phyloP scores from a whole-genome alignment of 2,113 vertebrate genomes.

The Benitochromis conjunctus region DNA sequence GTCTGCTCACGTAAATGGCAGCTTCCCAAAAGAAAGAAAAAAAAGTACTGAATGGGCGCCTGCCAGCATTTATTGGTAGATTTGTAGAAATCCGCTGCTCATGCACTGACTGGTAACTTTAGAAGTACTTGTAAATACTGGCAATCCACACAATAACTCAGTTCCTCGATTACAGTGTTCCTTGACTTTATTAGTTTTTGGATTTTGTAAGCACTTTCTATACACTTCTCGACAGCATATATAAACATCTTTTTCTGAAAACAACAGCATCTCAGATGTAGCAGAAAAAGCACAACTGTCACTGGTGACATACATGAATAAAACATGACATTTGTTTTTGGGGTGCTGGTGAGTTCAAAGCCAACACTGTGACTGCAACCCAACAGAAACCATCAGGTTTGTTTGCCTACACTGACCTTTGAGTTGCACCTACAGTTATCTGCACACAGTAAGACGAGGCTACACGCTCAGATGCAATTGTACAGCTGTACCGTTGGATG shows the following conservation, averaged over 20 bases:
- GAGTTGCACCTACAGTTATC: neutral
- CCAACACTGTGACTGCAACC: neutral
- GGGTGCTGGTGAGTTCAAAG: neutral
- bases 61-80: neutral
- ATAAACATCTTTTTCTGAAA: neutral
- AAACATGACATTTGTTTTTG: neutral
- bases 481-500: neutral
- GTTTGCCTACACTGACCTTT: constrained; percentile 35
- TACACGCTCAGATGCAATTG: neutral
- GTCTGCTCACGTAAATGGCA: neutral
- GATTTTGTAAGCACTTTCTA: neutral
- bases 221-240: neutral
- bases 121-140: neutral
- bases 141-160: neutral
- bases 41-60: neutral
- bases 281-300: neutral
- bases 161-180: neutral
- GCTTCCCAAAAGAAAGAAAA: neutral
- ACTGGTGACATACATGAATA: neutral
- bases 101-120: neutral
- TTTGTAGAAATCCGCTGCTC: neutral
- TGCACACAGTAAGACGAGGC: neutral
- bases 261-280: neutral
- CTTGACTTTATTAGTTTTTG: neutral
- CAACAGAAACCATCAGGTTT: neutral